Evolutionary conservation across 37 sponge, comb jelly and placozoan species (phyloP).

Genomic region (Beroe forskalii): DNA sequence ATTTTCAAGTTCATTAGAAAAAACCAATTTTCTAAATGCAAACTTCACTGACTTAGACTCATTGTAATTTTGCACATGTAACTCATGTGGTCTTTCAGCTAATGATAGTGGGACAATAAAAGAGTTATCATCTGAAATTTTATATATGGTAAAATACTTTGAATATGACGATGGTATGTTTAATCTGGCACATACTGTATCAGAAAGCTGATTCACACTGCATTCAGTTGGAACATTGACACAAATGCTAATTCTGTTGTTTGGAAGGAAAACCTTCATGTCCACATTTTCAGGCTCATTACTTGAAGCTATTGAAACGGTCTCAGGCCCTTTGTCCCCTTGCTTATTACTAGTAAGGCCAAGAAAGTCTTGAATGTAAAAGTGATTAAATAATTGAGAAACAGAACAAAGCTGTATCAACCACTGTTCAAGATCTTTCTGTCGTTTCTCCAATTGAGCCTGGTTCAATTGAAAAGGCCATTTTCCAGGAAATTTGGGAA

Average conservation of each 20-base stretch:
- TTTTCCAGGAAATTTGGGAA: constrained; percentile 92
- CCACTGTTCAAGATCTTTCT: constrained; percentile 85
- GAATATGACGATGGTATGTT: not conserved
- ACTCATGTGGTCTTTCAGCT: not conserved
- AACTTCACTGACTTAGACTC: constrained; percentile 46
- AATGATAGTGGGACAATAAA: not conserved
- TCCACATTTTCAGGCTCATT: constrained; percentile 15
- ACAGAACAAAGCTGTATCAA: constrained; percentile 80
- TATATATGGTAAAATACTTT: not conserved
- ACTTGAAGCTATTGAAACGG: constrained; percentile 12
- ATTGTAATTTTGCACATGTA: constrained; percentile 34
- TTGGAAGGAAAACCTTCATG: constrained; percentile 17
- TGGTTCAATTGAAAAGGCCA: constrained; percentile 88
- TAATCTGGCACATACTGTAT: not conserved
- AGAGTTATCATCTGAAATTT: not conserved
- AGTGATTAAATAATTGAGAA: constrained; percentile 57
- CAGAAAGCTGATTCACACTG: not conserved
- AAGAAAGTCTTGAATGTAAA: constrained; percentile 15
- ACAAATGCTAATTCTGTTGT: constrained; percentile 8
- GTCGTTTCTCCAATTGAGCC: constrained; percentile 80
- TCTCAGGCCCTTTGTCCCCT: not conserved
- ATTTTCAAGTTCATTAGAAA: not conserved
- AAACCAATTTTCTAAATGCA: constrained; percentile 10
- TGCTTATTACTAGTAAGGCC: not conserved
- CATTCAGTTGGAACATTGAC: constrained; percentile 57